Base-by-base conservation (phyloP, 1,140 invertebrate species). In the Halesus radiatus region DNA sequence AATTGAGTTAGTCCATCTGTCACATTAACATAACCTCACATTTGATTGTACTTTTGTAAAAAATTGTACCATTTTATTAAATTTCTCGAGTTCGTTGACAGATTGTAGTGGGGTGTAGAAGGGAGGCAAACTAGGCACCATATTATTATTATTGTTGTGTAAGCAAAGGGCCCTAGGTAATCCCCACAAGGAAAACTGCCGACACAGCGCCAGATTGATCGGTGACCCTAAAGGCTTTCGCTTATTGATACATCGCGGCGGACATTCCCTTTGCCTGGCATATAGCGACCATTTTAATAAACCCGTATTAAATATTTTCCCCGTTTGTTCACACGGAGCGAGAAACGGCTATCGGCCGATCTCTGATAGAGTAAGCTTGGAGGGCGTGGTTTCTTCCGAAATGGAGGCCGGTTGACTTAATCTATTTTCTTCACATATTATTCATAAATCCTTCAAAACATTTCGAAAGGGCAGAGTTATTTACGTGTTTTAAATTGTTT, bases 171-270 rank as follows among this genome's bases (percentile, higher is more conserved):
- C 20, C 62, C 37, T 45, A 45, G 37, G 22, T 72, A 72, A 72
- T 72, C 68, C 68, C 16, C 26, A 15, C 16, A 23, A 72, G 68
- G 45, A 26, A 72, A 72, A 13, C 18, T 52, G 45, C 37, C 68
- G 50, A 72, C 68, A 53, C 20, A 52, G 26, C 45, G 45, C 68
- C 54, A 72, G 68, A 72, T 72, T 72, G 68, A 72, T 72, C 68
- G 68, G 37, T 52, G 68, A 53, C 68, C 20, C n/a, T 72, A 72
- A 72, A 23, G 45, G 68, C 45, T 72, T 72, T 72, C 18, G 45
- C 29, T 26, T 66, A 66, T 66, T 66, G 62, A 66, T 26, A 66
- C 62, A 66, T 66, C 62, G 62, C 20, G 10, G 26, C 62, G 62
- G 29, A 32, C 62, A 66, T 26, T 26, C 22, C 62, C 62, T 29